Conservation (phyloP, 2,797 vertebrate species). For the Gymnoscopelus microlampas region DNA sequence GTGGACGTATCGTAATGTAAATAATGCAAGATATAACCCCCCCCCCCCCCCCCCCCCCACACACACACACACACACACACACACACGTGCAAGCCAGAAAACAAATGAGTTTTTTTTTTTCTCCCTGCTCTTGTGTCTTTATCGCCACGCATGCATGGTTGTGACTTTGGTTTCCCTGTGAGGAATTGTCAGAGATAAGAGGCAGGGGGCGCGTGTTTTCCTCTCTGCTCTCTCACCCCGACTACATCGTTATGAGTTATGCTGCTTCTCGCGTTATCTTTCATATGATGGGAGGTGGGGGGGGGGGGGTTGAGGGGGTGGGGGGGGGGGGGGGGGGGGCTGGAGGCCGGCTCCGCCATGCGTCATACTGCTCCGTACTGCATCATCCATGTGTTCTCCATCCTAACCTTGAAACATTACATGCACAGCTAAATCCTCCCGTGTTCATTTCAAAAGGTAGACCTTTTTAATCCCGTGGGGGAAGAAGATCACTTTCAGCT, state of each 20-base stretch:
- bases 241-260: conserved; percentile 17
- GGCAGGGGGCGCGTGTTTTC: background rate
- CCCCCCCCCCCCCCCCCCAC: too few relatives aligned
- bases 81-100: background rate
- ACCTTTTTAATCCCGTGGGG: too few relatives aligned
- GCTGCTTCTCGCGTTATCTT: conserved; percentile 10
- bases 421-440: conserved; percentile 2
- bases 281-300: background rate
- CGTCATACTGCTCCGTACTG: conserved; percentile 9
- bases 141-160: background rate
- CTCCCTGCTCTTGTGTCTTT: background rate
- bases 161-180: background rate
- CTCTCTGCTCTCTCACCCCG: background rate
- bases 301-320: too few relatives aligned
- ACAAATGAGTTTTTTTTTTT: background rate
- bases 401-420: conserved; percentile 48
- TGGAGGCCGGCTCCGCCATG: background rate
- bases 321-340: too few relatives aligned
- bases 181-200: conserved; percentile 17
- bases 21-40: too few relatives aligned
- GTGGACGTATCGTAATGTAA: too few relatives aligned
- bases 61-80: too few relatives aligned
- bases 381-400: conserved; percentile 26
- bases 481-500: too few relatives aligned
- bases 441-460: too few relatives aligned